These are phyloP conservation scores for Danio rerio DNA, from an alignment of 2,113 vertebrate genomes.

Conservation along the genomic window GRCz12tu NC_133193.1:22671501-22672000, in stretches of 20 bases:
- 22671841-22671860: conserved; percentile 79
- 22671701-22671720: conserved; percentile 78
- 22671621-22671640: conserved; percentile 80
- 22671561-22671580: conserved; percentile 83
- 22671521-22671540: conserved; percentile 82
- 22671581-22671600: conserved; percentile 78
- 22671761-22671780: neutral
- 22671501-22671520: conserved; percentile 73
- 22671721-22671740: conserved; percentile 27
- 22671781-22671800: conserved; percentile 38
- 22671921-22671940: conserved; percentile 70
- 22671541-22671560: conserved; percentile 81
- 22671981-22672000: neutral
- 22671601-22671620: conserved; percentile 86
- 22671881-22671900: conserved; percentile 71
- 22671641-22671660: conserved; percentile 80
- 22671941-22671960: neutral
- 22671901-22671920: conserved; percentile 78
- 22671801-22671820: conserved; percentile 87
- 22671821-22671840: conserved; percentile 71
- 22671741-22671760: neutral
- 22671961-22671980: neutral
- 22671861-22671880: conserved; percentile 82
- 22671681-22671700: conserved; percentile 80
- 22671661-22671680: conserved; percentile 80